Percentiles rank a stretch among this genome's conserved stretches.
These are phyloP conservation scores for Heteronetta atricapilla DNA, from an alignment of 2,113 vertebrate genomes.

Conservation along the genomic window DNA sequence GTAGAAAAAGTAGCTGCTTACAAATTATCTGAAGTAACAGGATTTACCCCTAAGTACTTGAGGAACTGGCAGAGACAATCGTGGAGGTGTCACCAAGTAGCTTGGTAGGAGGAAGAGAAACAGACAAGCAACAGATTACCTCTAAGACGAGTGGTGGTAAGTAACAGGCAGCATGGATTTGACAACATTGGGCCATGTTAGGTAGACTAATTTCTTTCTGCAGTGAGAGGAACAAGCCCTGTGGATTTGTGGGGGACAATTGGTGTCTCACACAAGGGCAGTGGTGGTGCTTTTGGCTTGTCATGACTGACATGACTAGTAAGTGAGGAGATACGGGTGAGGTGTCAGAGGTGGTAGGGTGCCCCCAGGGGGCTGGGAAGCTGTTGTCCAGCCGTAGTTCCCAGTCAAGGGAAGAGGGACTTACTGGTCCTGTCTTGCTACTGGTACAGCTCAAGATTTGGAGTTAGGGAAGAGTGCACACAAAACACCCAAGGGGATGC, in stretches of 20 bases:
- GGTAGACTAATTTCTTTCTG: not conserved
- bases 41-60: not conserved
- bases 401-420: not conserved
- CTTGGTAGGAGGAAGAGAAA: not conserved
- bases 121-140: not conserved
- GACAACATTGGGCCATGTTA: fast-evolving
- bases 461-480: not conserved
- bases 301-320: not conserved
- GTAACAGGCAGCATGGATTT: not conserved
- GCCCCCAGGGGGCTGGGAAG: not conserved
- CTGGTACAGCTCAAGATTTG: not conserved
- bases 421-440: not conserved
- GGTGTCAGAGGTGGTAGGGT: not conserved
- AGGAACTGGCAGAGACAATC: not conserved
- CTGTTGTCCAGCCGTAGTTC: not conserved
- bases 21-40: not conserved
- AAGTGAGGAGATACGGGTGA: not conserved
- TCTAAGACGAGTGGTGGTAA: not conserved
- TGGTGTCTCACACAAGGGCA: not conserved
- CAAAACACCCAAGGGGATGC: not conserved
- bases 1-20: not conserved
- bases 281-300: not conserved
- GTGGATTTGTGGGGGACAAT: not conserved
- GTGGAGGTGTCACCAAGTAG: not conserved
- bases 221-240: not conserved